Evolutionary conservation across 2,888 invertebrate species (phyloP), one percentile per base, ranked within the genome.

Genomic region (Megamerina dolium): DNA sequence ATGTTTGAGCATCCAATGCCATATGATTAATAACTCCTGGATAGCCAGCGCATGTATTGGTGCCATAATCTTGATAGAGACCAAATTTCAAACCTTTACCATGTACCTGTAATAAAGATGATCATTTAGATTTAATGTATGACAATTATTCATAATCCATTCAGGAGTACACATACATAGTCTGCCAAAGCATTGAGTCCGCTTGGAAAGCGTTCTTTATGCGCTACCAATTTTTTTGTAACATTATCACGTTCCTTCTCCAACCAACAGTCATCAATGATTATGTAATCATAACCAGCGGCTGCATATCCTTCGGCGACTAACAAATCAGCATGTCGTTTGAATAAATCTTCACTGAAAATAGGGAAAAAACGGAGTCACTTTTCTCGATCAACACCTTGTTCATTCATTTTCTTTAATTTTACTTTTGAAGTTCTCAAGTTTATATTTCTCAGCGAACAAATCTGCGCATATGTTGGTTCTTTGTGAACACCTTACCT

Each of bases 241-340:
- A 39, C 41, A 4, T 66, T 56, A 34, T 81, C 81, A 29, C 87
- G 71, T 10, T 76, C 59, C 55, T 73, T 76, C 54, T 81, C 80
- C 60, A 83, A 66, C 87, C 87, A 87, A 63, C 87, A 87, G 66
- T 87, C 85, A 54, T 86, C 85, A 35, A 85, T 79, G 37, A 80
- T 81, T 0, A 85, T 69, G 58, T 85, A 85, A 50, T 83, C 75
- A 63, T 88, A 88, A 1, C 87, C 87, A 3, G 77, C 81, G 8
- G 74, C 79, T 3, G 76, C 67, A 62, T 83, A 87, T 1, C 87
- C 87, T 36, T 83, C 84, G 5, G 72, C 70, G 1, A 78, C 78
- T 64, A 85, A 66, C 8, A 75, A 57, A 56, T 85, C 81, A 0
- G 82, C 78, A 42, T 77, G 78, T 16, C 78, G 72, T 54, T 72